These are phyloP conservation scores for Adelphocoris suturalis DNA, from an alignment of 2,888 invertebrate genomes.

Conservation along the genomic window DNA sequence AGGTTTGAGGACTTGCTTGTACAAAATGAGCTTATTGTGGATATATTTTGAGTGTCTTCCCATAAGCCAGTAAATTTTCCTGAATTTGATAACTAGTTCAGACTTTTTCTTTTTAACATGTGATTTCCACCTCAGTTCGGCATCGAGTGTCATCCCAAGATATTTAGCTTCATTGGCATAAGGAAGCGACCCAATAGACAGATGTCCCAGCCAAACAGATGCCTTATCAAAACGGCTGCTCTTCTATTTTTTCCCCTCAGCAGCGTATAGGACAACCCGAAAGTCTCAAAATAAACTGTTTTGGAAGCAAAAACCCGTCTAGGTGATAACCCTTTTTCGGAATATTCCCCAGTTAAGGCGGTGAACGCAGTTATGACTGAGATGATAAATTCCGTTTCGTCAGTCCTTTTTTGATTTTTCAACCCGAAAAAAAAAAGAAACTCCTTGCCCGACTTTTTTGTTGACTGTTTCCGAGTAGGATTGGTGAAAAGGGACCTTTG, in stretches of 20 bases:
- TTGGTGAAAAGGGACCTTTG: conserved; percentile 21
- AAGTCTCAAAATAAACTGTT: conserved; percentile 9
- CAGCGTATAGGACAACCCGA: background rate
- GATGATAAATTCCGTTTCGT: conserved; percentile 43
- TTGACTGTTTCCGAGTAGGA: background rate
- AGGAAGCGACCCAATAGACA: conserved; percentile 67
- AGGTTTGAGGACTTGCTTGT: too few species aligned
- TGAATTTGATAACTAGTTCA: too few species aligned
- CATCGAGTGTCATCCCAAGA: too few species aligned
- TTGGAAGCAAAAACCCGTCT: background rate
- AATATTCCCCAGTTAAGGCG: background rate
- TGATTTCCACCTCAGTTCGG: too few species aligned
- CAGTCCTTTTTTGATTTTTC: background rate
- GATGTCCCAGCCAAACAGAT: conserved; percentile 68
- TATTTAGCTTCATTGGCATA: too few species aligned
- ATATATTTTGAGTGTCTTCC: too few species aligned
- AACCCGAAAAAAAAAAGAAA: background rate
- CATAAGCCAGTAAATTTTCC: too few species aligned
- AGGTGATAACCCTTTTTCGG: conserved; percentile 4
- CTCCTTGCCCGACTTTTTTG: conserved; percentile 46
- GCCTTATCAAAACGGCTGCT: conserved; percentile 66
- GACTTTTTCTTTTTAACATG: too few species aligned
- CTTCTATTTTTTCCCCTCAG: background rate
- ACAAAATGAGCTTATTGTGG: too few species aligned
- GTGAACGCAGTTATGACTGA: conserved; percentile 6